A percentile compares a stretch with the other conserved stretches of the same genome.
These are phyloP conservation scores for Oryzias curvinotus DNA, from an alignment of 2,113 vertebrate species.

Conservation along the genomic window DNA sequence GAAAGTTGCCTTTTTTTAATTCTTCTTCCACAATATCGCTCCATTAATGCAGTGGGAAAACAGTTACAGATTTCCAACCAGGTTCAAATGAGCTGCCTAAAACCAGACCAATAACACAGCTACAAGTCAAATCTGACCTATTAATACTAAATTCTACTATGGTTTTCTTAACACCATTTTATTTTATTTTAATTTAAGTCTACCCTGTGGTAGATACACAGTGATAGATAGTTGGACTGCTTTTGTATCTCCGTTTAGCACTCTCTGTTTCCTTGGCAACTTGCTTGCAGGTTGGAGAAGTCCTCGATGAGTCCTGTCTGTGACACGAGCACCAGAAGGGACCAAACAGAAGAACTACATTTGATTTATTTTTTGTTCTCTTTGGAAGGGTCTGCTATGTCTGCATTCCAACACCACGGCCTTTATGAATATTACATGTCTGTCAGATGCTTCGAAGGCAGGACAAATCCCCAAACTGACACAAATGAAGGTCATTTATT, in stretches of 20 bases:
- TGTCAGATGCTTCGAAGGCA: slow-evolving; percentile 4
- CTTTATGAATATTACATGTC: slow-evolving; percentile 36
- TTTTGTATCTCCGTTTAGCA: slow-evolving; percentile 3
- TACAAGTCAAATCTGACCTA: background rate
- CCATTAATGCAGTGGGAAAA: no score
- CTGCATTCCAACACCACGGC: slow-evolving; percentile 1
- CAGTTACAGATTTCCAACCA: no score
- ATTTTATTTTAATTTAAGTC: no score
- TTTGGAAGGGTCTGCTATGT: background rate
- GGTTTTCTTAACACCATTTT: no score
- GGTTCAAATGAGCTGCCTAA: no score
- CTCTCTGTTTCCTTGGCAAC: slow-evolving; percentile 56
- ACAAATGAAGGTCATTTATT: slow-evolving; percentile 47
- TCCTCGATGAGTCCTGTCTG: slow-evolving; percentile 5
- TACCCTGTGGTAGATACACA: no score
- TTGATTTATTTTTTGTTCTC: slow-evolving; percentile 33
- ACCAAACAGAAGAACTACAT: slow-evolving; percentile 21
- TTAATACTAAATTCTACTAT: no score
- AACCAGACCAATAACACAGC: no score
- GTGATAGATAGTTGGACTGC: background rate
- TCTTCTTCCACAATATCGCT: slow-evolving; percentile 1
- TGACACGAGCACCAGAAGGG: background rate
- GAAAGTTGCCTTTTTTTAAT: background rate
- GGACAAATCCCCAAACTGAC: slow-evolving; percentile 13
- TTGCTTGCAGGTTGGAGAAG: slow-evolving; percentile 43